Conservation (phyloP, 1,140 invertebrate genomes). For the Phortica variegata region DNA sequence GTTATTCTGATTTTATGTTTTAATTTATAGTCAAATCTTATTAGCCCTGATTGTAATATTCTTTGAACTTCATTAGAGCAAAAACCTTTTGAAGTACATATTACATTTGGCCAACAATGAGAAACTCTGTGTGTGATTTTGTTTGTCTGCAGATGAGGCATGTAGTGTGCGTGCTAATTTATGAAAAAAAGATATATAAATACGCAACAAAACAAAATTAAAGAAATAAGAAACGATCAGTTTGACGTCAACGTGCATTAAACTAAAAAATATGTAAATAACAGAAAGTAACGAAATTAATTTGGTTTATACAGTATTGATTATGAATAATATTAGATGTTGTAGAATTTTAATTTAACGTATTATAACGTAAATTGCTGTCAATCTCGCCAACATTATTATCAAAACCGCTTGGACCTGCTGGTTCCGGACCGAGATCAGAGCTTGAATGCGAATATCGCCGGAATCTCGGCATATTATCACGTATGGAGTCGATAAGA, state of each 20-base stretch:
- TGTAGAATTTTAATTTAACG: constrained; percentile 33
- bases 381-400: constrained; percentile 44
- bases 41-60: no score
- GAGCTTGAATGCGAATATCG: constrained; percentile 40
- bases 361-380: constrained; percentile 50
- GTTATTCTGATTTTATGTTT: constrained; percentile 12
- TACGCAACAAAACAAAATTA: constrained; percentile 6
- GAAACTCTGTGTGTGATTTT: constrained; percentile 26
- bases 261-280: constrained; percentile 28
- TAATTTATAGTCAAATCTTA: no score
- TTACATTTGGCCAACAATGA: constrained; percentile 41
- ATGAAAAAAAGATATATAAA: constrained; percentile 5
- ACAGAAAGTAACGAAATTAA: constrained; percentile 16
- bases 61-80: no score
- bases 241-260: constrained; percentile 19
- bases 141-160: constrained; percentile 9
- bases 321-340: constrained; percentile 30
- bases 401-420: constrained; percentile 17
- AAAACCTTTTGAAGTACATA: no score
- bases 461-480: constrained; percentile 41
- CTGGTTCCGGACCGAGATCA: constrained; percentile 43
- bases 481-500: constrained; percentile 71
- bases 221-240: constrained; percentile 29
- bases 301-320: constrained; percentile 33
- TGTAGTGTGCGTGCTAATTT: neutral